Evolutionary conservation across 1,140 invertebrate species (phyloP), one percentile per base, ranked within the genome.

Genomic region (Galleria mellonella): DNA sequence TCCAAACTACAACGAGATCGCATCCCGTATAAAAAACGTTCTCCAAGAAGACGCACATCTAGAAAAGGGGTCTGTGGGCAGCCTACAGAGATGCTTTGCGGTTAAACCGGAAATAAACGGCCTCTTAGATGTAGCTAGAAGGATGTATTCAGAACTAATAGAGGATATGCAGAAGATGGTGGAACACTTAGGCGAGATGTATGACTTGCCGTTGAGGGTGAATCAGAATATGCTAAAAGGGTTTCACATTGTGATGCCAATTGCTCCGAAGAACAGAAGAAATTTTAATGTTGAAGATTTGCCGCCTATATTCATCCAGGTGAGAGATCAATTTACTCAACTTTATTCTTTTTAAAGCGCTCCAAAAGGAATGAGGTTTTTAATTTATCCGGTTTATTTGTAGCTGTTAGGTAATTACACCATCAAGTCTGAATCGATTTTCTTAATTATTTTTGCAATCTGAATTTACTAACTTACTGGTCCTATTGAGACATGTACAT

Each of bases 11-110:
- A 64, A 86, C 6, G 66, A 88, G 47, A 92, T 96, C 54, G 76
- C 89, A 15, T 73, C 90, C 37, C 86, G 89, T 35, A 92, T 96
- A 43, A 72, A 88, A 9, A 83, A 87, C 39, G 87, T 94, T 0
- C 89, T 98, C 40, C 90, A 94, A 79, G 89, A 92, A 41, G 93
- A 96, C 61, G 90, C 91, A 2, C 81, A 88, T 42, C 51, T 83
- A 32, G 89, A 89, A 14, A 90, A 88, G 61, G 90, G 89, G 14
- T 87, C 91, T n/a, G 90, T 91, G 72, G 94, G 93, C 1, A 89
- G 88, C 40, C 88, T 92, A 45, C 94, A 97, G 82, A 89, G 95
- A 47, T 94, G 93, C 70, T 96, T 95, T 83, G 94, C 95, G 23
- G 91, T 98, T 1, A 95, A 93, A 83, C 86, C 89, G 12, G 89